Evolutionary conservation across 2,888 invertebrate genomes (phyloP), one percentile per base, ranked within the genome.

Genomic region (Hirtodrosophila trivittata): DNA sequence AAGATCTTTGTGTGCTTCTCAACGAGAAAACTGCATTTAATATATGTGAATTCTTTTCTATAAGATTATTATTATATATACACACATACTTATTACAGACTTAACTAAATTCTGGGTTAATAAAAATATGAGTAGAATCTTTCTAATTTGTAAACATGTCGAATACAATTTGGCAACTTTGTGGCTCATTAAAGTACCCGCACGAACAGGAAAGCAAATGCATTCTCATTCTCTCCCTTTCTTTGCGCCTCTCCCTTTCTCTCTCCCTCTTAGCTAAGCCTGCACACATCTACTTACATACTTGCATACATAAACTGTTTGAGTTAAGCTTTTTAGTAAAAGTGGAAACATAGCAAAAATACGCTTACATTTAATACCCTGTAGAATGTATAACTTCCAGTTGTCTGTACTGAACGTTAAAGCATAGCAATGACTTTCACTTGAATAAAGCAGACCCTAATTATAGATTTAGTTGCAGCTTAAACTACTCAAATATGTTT

Each of bases 161-260:
- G 64, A 66, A 71, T 43, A 58, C 46, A 65, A 46, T n/a, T n/a
- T n/a, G 77, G 52, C 63, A 49, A 59, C 43, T 66, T 69, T 18
- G 49, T 26, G 49, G 41, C 85, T 84, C 68, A 77, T 84, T 77
- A 77, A 58, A 64, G 69, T 39, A 37, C 32, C 59, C 62, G 73
- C 57, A 66, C 49, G 47, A 62, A 62, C 21, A 56, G 38, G 30
- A 16, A 37, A 50, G 16, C 41, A 52, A 45, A 45, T 54, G 41
- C 35, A 70, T 25, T 30, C 46, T 41, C 41, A 64, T 45, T 38
- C 14, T 21, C 9, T 1, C 21, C 12, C 33, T 10, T 12, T n/a
- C 33, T 25, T 12, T 30, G n/a, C n/a, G n/a, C n/a, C 7, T 10
- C 33, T 4, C n/a, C 6, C 8, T n/a, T 12, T 6, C 25, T 6